phyloP scores from a whole-genome alignment of 1,140 invertebrate species.

The Conus betulinus region DNA sequence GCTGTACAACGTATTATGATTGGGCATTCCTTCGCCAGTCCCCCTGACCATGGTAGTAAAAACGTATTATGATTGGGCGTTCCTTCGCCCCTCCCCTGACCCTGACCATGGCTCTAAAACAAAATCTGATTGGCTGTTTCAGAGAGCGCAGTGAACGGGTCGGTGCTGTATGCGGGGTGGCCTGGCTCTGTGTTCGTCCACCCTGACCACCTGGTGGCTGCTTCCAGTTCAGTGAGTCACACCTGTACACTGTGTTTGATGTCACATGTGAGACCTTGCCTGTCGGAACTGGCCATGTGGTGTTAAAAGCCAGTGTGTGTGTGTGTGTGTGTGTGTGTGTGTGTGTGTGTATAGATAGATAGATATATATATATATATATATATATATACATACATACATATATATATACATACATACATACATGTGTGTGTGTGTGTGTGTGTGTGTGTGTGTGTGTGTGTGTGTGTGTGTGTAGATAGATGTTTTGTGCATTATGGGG shows the following conservation, averaged over 20 bases:
- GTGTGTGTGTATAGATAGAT: neutral
- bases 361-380: neutral
- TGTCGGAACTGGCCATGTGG: no score
- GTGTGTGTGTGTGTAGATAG: neutral
- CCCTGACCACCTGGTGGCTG: neutral
- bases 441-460: neutral
- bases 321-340: conserved; percentile 7
- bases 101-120: no score
- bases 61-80: no score
- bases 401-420: neutral
- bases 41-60: no score
- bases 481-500: no score
- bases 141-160: neutral
- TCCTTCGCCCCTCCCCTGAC: no score
- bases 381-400: neutral
- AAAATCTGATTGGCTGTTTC: neutral
- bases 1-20: no score
- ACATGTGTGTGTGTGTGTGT: neutral
- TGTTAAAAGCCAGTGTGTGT: neutral
- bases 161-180: neutral
- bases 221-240: neutral
- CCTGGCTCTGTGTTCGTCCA: neutral
- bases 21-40: no score
- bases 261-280: no score
- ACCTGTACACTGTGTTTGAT: no score